phyloP scores from a whole-genome alignment of 2,113 vertebrate species.

The Stigmatopora nigra region DNA sequence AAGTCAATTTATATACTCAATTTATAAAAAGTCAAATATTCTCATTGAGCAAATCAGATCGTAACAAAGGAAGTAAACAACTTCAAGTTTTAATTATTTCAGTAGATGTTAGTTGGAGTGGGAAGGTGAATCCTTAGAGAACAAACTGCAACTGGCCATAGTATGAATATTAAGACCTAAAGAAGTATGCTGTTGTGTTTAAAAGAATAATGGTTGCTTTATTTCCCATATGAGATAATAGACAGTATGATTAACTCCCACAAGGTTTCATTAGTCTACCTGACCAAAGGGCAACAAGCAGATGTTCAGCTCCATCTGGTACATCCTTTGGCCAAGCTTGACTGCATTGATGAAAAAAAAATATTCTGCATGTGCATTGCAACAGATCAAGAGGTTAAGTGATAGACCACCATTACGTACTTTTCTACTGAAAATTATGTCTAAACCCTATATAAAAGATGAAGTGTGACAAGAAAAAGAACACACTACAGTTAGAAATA shows the following conservation, averaged over 20 bases:
- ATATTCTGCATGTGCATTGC: slow-evolving; percentile 30
- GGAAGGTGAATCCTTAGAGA: not conserved
- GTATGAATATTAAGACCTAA: slow-evolving; percentile 30
- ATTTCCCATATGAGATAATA: slow-evolving; percentile 50
- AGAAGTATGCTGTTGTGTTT: slow-evolving; percentile 40
- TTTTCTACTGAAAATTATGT: slow-evolving; percentile 34
- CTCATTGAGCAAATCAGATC: not conserved
- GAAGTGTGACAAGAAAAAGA: not conserved
- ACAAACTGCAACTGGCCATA: no score
- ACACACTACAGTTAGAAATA: not conserved
- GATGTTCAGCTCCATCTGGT: slow-evolving; percentile 65
- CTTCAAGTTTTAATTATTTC: not conserved
- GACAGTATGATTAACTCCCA: slow-evolving; percentile 57
- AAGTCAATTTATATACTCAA: no score
- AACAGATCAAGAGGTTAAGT: slow-evolving; percentile 38
- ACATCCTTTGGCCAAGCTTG: slow-evolving; percentile 48
- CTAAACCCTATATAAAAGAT: not conserved
- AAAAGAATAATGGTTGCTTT: slow-evolving; percentile 27
- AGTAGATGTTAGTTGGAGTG: not conserved
- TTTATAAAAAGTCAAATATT: not conserved
- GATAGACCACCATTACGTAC: slow-evolving; percentile 12
- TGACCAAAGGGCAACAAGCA: slow-evolving; percentile 65
- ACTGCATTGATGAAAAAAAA: slow-evolving; percentile 50
- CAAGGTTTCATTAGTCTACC: slow-evolving; percentile 69
- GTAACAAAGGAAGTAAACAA: not conserved